A percentile compares a stretch with the other conserved stretches of the same genome.
phyloP scores from a whole-genome alignment of 2,888 invertebrate species.

The Crioceris asparagi region DNA sequence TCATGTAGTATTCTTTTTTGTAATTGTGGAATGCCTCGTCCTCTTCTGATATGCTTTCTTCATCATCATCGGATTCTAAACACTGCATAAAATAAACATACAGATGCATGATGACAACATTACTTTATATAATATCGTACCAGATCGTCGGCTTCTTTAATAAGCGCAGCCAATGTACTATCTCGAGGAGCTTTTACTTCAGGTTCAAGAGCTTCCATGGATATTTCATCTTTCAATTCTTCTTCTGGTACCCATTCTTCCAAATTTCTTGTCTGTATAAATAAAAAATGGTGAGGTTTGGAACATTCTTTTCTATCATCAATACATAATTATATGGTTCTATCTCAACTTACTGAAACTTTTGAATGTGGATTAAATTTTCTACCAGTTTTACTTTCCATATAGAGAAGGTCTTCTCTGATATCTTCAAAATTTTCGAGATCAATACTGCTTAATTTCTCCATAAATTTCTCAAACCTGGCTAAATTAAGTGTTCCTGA shows the following conservation, averaged over 20 bases:
- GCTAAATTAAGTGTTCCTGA: constrained; percentile 69
- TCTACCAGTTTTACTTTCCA: constrained; percentile 68
- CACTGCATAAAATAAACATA: constrained; percentile 13
- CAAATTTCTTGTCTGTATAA: constrained; percentile 18
- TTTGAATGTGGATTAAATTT: constrained; percentile 21
- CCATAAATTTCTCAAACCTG: constrained; percentile 79
- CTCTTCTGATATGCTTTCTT: constrained; percentile 40
- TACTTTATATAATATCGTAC: constrained; percentile 30
- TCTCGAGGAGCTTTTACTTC: constrained; percentile 32
- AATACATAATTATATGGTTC: no score
- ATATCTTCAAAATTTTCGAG: constrained; percentile 64
- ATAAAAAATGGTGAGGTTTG: no score
- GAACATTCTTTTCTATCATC: no score
- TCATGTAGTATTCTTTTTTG: constrained; percentile 86
- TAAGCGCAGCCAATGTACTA: constrained; percentile 48
- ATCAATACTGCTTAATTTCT: constrained; percentile 61
- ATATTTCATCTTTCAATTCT: constrained; percentile 38
- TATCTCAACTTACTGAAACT: constrained; percentile 20
- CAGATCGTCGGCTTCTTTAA: constrained; percentile 52
- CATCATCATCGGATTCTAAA: constrained; percentile 21
- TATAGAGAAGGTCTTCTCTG: constrained; percentile 72
- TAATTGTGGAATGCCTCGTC: constrained; percentile 59
- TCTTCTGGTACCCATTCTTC: constrained; percentile 30
- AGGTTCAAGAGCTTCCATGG: constrained; percentile 32
- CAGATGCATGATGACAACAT: constrained; percentile 2